These are phyloP conservation scores for Gymnopithys bicolor DNA, from an alignment of 2,797 vertebrate species.

Conservation along the genomic window DNA sequence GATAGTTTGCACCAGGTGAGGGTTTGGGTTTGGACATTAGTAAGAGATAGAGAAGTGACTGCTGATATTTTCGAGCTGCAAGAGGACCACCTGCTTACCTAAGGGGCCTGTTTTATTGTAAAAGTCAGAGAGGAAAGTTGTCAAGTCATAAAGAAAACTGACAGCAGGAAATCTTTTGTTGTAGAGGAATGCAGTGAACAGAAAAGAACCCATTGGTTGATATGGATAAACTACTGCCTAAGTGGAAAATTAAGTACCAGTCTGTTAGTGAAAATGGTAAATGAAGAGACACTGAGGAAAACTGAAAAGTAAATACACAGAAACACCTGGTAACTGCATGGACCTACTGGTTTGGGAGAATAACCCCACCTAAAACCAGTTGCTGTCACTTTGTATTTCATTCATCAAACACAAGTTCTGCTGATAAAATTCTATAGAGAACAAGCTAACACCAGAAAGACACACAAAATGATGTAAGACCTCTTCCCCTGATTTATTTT, in stretches of 20 bases:
- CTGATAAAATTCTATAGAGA: neutral
- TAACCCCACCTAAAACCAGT: neutral
- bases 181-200: neutral
- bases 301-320: neutral
- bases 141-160: neutral
- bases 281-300: neutral
- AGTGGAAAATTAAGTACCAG: neutral
- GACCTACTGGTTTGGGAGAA: neutral
- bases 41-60: neutral
- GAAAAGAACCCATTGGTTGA: neutral
- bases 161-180: neutral
- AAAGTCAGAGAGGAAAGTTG: neutral
- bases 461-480: neutral
- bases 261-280: neutral
- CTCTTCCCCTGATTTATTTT: slow-evolving; percentile 6
- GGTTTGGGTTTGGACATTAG: neutral
- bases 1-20: neutral
- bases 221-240: neutral
- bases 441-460: neutral
- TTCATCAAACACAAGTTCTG: neutral
- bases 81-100: neutral
- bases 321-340: neutral
- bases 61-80: neutral
- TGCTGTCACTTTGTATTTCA: neutral
- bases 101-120: neutral